Base-by-base conservation (phyloP, 2,113 vertebrate genomes). In the Raja brachyura region DNA sequence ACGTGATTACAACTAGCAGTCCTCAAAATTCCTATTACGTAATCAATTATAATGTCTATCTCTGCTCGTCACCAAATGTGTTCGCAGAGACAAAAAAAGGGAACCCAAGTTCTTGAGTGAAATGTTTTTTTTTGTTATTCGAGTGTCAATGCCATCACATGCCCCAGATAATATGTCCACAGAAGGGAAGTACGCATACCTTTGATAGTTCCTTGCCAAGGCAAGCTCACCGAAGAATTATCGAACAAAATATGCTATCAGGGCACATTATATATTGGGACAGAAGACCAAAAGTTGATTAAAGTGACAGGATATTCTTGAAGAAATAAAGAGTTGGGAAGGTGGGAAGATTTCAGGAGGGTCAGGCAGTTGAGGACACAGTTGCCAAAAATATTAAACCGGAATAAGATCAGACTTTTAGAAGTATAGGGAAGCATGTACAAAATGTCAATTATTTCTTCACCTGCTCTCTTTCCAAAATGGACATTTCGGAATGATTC, bases 11-110 rank as follows among this genome's bases (percentile, higher is more conserved):
- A 39, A 63, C 90, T 88, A 59, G 56, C 83, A 88, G 14, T 5
- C 11, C 59, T 18, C 83, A 88, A 88, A 88, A 88, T 88, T 88
- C 59, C 83, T 88, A 61, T 88, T 31, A 88, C 83, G 83, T 88
- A 88, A n/a, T 88, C 59, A 88, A 59, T 88, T 63, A 9, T 56
- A n/a, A 63, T 31, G n/a, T 13, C 25, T 31, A 16, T 14, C 14
- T 61, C n/a, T 7, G 83, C 59, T n/a, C 83, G 59, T 63, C 20
- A 13, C 14, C 10, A 31, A 33, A 3, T 31, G 28, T 16, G 2
- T 2, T 88, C 28, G 31, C 63, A 63, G 33, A 31, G 75, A 3
- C 11, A 77, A 33, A 31, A 77, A 31, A 76, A 63, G 22, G 28
- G 59, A 48, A 48, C 25, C 11, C 56, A 63, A 88, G 10, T n/a